These are phyloP conservation scores for Syncerus caffer DNA, from an alignment of 2,797 vertebrate genomes.

Conservation along the genomic window DNA sequence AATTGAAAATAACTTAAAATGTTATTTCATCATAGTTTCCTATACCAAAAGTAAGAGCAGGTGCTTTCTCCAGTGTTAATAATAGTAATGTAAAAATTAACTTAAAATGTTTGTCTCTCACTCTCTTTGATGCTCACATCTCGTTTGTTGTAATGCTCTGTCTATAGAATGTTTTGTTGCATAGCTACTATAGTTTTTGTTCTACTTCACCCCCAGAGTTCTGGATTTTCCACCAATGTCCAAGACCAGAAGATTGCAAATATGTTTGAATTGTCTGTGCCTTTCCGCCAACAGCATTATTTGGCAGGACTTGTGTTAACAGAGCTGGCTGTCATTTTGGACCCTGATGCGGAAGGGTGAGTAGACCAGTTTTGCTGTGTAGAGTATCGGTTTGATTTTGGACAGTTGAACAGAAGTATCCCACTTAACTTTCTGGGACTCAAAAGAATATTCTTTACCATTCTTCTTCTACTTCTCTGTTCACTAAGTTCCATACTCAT, in stretches of 20 bases:
- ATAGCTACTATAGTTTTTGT: conserved; percentile 13
- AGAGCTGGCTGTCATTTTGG: conserved; percentile 94
- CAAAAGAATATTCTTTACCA: background rate
- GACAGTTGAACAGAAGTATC: background rate
- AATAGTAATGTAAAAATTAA: background rate
- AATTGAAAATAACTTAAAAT: conserved; percentile 6
- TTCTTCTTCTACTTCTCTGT: background rate
- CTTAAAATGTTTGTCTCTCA: background rate
- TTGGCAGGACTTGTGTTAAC: conserved; percentile 95
- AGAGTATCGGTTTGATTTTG: background rate
- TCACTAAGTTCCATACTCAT: background rate
- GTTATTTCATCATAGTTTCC: background rate
- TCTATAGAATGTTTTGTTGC: background rate
- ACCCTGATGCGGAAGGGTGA: conserved; percentile 97
- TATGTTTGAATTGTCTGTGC: conserved; percentile 98
- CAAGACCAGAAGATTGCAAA: conserved; percentile 99
- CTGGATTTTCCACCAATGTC: conserved; percentile 96
- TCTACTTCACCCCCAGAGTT: conserved; percentile 86
- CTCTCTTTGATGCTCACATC: background rate
- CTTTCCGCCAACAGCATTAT: conserved; percentile 98
- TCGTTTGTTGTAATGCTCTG: background rate
- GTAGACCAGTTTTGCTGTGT: conserved; percentile 56
- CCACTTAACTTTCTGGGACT: background rate
- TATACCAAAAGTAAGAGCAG: background rate
- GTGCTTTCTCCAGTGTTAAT: background rate